These are phyloP conservation scores for Barbus barbus DNA, from an alignment of 2,113 vertebrate genomes.

Conservation along the genomic window DNA sequence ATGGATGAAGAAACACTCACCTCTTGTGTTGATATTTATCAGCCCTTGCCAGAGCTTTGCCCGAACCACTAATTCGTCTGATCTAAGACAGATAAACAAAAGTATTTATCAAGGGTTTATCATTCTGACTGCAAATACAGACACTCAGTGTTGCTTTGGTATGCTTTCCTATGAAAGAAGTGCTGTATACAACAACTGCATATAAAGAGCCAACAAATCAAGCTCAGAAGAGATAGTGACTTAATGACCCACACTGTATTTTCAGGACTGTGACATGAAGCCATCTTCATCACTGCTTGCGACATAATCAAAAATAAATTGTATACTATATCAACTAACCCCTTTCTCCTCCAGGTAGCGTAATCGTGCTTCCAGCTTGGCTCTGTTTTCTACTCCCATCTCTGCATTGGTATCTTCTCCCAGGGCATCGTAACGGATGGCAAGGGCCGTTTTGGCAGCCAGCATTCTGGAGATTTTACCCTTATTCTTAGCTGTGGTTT, in stretches of 20 bases:
- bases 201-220: too few species aligned
- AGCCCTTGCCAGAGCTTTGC: conserved; percentile 88
- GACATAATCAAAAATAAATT: too few species aligned
- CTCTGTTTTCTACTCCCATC: conserved; percentile 91
- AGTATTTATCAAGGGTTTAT: too few species aligned
- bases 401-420: conserved; percentile 91
- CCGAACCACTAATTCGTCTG: conserved; percentile 92
- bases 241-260: too few species aligned
- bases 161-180: too few species aligned
- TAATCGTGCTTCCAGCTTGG: conserved; percentile 90
- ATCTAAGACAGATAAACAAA: conserved; percentile 72
- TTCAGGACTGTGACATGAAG: too few species aligned
- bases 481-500: conserved; percentile 93
- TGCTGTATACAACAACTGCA: too few species aligned
- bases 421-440: conserved; percentile 93
- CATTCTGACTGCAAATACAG: too few species aligned
- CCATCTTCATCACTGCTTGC: too few species aligned
- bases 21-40: conserved; percentile 98
- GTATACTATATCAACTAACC: conserved; percentile 70
- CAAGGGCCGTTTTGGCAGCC: conserved; percentile 90
- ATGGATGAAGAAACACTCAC: conserved; percentile 65
- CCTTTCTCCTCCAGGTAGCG: conserved; percentile 91
- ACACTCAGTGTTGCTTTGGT: too few species aligned
- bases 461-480: conserved; percentile 99
- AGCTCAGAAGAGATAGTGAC: too few species aligned